A percentile compares a stretch with the other conserved stretches of the same genome.
These are phyloP conservation scores for Petrophora chlorosata DNA, from an alignment of 2,888 invertebrate species.

Conservation along the genomic window DNA sequence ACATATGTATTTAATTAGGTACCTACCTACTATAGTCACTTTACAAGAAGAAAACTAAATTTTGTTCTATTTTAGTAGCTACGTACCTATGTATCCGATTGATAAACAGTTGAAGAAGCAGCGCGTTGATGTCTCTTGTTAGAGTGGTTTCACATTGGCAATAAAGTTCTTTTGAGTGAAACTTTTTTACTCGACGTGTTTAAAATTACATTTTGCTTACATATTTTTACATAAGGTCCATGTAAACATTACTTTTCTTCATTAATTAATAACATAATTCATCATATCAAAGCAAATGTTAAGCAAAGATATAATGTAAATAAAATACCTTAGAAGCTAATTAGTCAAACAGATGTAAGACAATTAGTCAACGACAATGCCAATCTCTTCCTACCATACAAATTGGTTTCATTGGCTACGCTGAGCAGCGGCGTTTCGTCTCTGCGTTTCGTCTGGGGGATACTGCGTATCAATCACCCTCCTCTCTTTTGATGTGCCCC, in stretches of 20 bases:
- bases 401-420: constrained; percentile 54
- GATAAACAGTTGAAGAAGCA: neutral
- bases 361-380: constrained; percentile 36
- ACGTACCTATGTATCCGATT: neutral
- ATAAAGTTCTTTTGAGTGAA: neutral
- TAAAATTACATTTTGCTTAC: too few relatives aligned
- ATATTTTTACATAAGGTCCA: too few relatives aligned
- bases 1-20: constrained; percentile 14
- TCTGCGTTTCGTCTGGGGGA: constrained; percentile 67
- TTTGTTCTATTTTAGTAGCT: constrained; percentile 5
- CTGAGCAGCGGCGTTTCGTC: constrained; percentile 41
- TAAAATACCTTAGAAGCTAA: too few relatives aligned
- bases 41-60: neutral
- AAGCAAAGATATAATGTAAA: too few relatives aligned
- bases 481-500: constrained; percentile 68
- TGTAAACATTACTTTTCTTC: too few relatives aligned
- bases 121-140: constrained; percentile 30
- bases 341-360: constrained; percentile 18
- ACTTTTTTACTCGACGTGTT: too few relatives aligned
- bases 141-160: neutral
- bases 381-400: constrained; percentile 48
- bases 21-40: constrained; percentile 2
- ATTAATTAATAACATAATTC: neutral
- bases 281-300: too few relatives aligned
- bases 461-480: constrained; percentile 61